Conservation (phyloP, 2,888 invertebrate species). For the Meiosimyza platycephala region DNA sequence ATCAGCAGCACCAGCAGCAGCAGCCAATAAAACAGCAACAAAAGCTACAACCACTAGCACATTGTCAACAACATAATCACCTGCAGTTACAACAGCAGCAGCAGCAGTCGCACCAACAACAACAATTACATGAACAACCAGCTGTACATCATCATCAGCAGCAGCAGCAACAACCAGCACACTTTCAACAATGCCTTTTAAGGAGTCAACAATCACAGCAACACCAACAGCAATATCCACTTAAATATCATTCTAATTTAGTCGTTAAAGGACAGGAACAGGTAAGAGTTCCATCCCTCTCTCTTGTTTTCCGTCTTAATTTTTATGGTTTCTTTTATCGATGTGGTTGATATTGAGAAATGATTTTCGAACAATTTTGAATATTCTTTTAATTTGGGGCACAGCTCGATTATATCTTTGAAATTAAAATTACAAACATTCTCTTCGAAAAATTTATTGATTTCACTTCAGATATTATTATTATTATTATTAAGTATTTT, state of each 20-base stretch:
- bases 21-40: constrained; percentile 43
- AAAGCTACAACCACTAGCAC: constrained; percentile 38
- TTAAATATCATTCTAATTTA: constrained; percentile 28
- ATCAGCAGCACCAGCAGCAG: constrained; percentile 43
- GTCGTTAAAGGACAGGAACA: neutral
- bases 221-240: constrained; percentile 14
- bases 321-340: too few relatives aligned
- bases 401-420: neutral
- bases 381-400: too few relatives aligned
- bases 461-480: too few relatives aligned
- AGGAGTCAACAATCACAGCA: constrained; percentile 15
- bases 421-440: too few relatives aligned
- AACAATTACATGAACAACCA: constrained; percentile 30
- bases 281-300: constrained; percentile 1
- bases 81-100: constrained; percentile 44
- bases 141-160: constrained; percentile 20
- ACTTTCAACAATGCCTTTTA: constrained; percentile 11
- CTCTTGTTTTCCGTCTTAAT: too few relatives aligned
- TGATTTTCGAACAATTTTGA: too few relatives aligned
- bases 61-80: constrained; percentile 34
- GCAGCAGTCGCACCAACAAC: constrained; percentile 43
- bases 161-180: constrained; percentile 8
- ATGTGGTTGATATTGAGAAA: too few relatives aligned
- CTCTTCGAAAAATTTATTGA: too few relatives aligned
- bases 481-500: too few relatives aligned